Evolutionary conservation across 2,888 invertebrate species (phyloP).

Genomic region (Drosophila mimetica): DNA sequence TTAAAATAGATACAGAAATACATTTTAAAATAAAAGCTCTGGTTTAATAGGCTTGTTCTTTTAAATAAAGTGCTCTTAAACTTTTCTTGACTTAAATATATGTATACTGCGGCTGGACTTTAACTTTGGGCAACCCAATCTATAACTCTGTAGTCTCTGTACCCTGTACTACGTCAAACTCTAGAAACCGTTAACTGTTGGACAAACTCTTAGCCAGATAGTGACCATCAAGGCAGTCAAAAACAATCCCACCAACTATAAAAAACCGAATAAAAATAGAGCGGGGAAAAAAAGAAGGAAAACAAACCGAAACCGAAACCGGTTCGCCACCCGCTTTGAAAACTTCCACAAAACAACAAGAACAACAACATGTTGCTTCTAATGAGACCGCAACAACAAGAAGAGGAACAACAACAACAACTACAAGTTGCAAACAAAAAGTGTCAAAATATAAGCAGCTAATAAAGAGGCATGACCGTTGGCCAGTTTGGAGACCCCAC

Average conservation of each 20-base stretch:
- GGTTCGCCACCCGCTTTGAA: constrained; percentile 58
- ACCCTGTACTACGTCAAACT: background rate
- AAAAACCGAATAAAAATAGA: constrained; percentile 12
- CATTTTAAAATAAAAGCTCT: no score
- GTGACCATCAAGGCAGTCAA: background rate
- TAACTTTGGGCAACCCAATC: background rate
- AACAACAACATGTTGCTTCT: constrained; percentile 43
- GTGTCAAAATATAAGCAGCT: constrained; percentile 68
- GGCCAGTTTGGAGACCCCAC: constrained; percentile 31
- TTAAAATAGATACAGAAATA: no score
- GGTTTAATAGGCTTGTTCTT: no score
- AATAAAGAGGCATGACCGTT: constrained; percentile 63
- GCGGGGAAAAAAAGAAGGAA: constrained; percentile 4
- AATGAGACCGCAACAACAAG: constrained; percentile 55
- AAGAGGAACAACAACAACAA: constrained; percentile 8
- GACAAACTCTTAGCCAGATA: constrained; percentile 4
- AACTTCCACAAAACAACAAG: constrained; percentile 20
- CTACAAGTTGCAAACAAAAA: constrained; percentile 37
- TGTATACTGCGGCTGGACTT: no score
- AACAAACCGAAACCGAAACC: constrained; percentile 17
- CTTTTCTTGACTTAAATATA: no score
- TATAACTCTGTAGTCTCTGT: background rate
- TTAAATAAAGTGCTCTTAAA: no score
- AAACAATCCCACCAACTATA: constrained; percentile 1
- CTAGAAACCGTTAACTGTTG: background rate